A percentile compares a stretch with the other conserved stretches of the same genome.
phyloP scores from a whole-genome alignment of 2,113 vertebrate genomes.

The Aplodontia rufa region DNA sequence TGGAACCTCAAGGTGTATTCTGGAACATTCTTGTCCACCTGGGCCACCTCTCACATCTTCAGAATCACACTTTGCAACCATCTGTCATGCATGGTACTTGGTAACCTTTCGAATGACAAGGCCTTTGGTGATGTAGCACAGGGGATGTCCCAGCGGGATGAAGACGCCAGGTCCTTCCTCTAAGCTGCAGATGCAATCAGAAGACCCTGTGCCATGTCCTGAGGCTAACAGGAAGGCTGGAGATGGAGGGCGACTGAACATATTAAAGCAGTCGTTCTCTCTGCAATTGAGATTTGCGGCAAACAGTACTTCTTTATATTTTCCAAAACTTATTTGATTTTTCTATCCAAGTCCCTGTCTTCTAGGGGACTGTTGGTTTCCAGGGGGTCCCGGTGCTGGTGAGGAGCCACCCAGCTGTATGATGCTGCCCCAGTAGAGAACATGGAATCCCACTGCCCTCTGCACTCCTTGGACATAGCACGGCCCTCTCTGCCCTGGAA shows the following conservation, averaged over 20 bases:
- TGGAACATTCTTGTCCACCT: rapidly evolving
- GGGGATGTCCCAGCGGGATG: background rate
- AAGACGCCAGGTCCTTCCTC: background rate
- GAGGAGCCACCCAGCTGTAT: background rate
- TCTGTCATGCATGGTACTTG: too few relatives aligned
- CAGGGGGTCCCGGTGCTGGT: background rate
- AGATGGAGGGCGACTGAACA: background rate
- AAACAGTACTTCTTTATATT: background rate
- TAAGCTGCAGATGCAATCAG: background rate
- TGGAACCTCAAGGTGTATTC: background rate
- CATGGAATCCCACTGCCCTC: background rate
- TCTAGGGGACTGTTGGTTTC: background rate
- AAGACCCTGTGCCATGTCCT: background rate
- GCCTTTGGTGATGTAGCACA: background rate
- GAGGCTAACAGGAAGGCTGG: background rate
- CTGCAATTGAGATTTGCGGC: background rate
- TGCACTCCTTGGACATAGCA: background rate
- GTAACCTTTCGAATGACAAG: background rate
- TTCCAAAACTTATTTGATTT: background rate
- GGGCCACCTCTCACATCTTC: background rate
- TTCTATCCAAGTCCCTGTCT: background rate
- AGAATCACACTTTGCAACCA: background rate
- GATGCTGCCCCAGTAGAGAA: background rate
- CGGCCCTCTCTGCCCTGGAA: rapidly evolving
- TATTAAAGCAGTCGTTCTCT: background rate